Evolutionary conservation across 2,888 invertebrate genomes (phyloP).

Genomic region (Miltochrista miniata): DNA sequence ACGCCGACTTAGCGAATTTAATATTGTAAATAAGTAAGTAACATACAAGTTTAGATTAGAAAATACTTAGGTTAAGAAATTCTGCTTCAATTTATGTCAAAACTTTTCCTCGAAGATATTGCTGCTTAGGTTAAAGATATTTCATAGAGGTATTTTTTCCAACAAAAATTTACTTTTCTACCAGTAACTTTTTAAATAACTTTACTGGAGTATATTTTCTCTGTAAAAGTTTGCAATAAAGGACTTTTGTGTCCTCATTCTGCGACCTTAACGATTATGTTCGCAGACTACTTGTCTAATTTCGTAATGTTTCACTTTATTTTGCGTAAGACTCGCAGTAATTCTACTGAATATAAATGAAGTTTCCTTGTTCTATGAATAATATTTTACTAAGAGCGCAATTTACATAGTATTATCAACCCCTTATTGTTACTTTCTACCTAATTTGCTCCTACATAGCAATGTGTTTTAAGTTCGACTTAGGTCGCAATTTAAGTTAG

Average conservation of each 20-base stretch:
- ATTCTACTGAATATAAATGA: conserved; percentile 74
- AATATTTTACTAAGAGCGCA: conserved; percentile 65
- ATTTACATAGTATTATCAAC: conserved; percentile 62
- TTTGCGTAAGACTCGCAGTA: conserved; percentile 58
- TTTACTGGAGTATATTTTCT: too few species aligned
- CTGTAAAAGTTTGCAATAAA: too few species aligned
- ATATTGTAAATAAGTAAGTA: too few species aligned
- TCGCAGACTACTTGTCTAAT: conserved; percentile 52
- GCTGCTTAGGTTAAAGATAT: too few species aligned
- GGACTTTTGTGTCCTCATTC: conserved; percentile 31
- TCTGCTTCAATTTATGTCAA: too few species aligned
- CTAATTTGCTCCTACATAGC: conserved; percentile 43
- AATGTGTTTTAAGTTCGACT: conserved; percentile 31
- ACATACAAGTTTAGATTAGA: too few species aligned
- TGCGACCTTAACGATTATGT: conserved; percentile 35
- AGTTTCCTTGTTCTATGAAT: conserved; percentile 70
- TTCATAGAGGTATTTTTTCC: too few species aligned
- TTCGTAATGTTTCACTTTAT: conserved; percentile 53
- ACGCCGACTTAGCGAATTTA: too few species aligned
- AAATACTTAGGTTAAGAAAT: too few species aligned
- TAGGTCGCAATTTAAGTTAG: conserved; percentile 14
- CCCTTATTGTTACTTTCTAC: conserved; percentile 38
- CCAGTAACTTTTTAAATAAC: too few species aligned
- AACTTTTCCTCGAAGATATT: too few species aligned
- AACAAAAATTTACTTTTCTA: too few species aligned